Evolutionary conservation across 2,888 invertebrate species (phyloP).

Genomic region (Deilephila elpenor): DNA sequence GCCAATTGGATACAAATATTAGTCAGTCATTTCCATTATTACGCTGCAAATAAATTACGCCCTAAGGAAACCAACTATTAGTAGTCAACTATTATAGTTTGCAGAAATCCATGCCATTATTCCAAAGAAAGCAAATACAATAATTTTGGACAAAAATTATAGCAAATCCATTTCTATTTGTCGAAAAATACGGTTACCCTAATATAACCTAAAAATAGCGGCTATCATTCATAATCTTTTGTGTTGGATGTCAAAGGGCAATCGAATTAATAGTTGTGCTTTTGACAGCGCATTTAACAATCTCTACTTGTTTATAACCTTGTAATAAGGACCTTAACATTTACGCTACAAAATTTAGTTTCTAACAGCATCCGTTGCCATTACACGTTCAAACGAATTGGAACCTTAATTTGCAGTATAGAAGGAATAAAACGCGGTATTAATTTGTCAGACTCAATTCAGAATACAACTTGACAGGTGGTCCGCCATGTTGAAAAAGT

Average conservation of each 20-base stretch:
- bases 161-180: slow-evolving; percentile 12
- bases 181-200: slow-evolving; percentile 29
- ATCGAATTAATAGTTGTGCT: slow-evolving; percentile 41
- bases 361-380: neutral
- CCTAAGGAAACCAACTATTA: neutral
- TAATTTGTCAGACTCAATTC: neutral
- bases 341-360: slow-evolving; percentile 18
- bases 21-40: too few relatives aligned
- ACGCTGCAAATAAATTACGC: too few relatives aligned
- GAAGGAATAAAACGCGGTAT: neutral
- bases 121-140: slow-evolving; percentile 1
- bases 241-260: slow-evolving; percentile 47
- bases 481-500: slow-evolving; percentile 3
- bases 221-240: slow-evolving; percentile 47
- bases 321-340: slow-evolving; percentile 28
- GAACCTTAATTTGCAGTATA: neutral
- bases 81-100: neutral
- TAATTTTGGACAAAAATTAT: neutral
- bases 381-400: neutral
- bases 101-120: neutral
- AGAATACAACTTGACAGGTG: neutral
- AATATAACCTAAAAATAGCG: slow-evolving; percentile 27
- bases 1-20: too few relatives aligned
- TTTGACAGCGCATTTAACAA: slow-evolving; percentile 38
- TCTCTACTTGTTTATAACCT: slow-evolving; percentile 18